Percentiles rank a stretch among this genome's conserved stretches.
Conservation (phyloP, 2,888 invertebrate species). For the Mimumesa dahlbomi region DNA sequence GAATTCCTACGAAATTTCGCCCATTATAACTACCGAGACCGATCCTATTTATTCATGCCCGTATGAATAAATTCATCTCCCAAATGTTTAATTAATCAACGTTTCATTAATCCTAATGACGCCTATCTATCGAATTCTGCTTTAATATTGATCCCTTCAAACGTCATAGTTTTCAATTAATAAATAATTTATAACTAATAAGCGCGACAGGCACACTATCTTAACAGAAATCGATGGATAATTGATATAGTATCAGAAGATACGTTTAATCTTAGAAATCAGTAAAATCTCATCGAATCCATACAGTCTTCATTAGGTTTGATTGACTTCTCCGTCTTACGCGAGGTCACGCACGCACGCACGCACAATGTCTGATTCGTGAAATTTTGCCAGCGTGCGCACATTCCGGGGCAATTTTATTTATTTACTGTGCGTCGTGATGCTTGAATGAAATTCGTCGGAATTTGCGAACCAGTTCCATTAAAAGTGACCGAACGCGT, state of each 20-base stretch:
- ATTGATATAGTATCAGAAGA: too few relatives aligned
- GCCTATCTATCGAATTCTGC: background rate
- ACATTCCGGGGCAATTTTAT: slow-evolving; percentile 63
- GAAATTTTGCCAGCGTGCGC: slow-evolving; percentile 63
- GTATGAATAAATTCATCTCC: background rate
- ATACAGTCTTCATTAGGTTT: too few relatives aligned
- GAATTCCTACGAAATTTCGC: slow-evolving; percentile 22
- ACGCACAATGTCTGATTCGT: slow-evolving; percentile 43
- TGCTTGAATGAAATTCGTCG: slow-evolving; percentile 53
- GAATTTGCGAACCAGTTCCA: slow-evolving; percentile 45
- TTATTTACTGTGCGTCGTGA: slow-evolving; percentile 57
- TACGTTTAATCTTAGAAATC: too few relatives aligned
- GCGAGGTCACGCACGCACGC: slow-evolving; percentile 51
- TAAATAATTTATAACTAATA: background rate
- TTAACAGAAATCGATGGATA: too few relatives aligned
- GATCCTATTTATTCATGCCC: slow-evolving; percentile 1
- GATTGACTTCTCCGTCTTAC: slow-evolving; percentile 16
- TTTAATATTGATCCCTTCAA: too few relatives aligned
- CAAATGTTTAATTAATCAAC: background rate
- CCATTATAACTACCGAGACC: background rate
- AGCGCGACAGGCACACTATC: too few relatives aligned
- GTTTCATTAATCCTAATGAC: background rate
- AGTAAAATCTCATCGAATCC: too few relatives aligned
- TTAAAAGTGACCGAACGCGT: slow-evolving; percentile 24
- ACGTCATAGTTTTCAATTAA: background rate